These are phyloP conservation scores for Seriola rivoliana DNA, from an alignment of 2,113 vertebrate species.

Conservation along the genomic window DNA sequence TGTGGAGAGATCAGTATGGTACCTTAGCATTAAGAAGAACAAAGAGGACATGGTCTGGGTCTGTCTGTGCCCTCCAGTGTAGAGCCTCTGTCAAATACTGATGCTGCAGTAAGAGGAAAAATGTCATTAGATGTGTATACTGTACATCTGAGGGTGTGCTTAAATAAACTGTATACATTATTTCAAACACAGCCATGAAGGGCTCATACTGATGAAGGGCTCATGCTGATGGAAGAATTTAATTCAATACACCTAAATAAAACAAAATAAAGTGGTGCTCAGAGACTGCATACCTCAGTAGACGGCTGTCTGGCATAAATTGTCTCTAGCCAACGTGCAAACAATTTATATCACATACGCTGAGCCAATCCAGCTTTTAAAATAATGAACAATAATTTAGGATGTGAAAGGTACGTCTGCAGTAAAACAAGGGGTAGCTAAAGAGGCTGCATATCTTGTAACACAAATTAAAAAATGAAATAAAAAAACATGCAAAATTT, in stretches of 20 bases:
- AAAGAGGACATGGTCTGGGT: slow-evolving; percentile 94
- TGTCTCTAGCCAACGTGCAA: slow-evolving; percentile 40
- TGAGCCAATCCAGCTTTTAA: slow-evolving; percentile 54
- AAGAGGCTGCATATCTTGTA: slow-evolving; percentile 6
- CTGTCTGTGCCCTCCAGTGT: slow-evolving; percentile 96
- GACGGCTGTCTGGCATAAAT: slow-evolving; percentile 38
- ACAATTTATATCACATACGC: slow-evolving; percentile 32
- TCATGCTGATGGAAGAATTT: slow-evolving; percentile 49
- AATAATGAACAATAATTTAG: slow-evolving; percentile 51
- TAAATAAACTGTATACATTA: background rate
- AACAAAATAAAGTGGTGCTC: slow-evolving; percentile 28
- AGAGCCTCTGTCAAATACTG: slow-evolving; percentile 95
- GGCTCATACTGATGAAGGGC: background rate
- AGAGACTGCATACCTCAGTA: slow-evolving; percentile 22
- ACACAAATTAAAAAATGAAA: background rate
- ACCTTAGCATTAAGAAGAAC: slow-evolving; percentile 97
- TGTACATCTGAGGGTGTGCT: background rate
- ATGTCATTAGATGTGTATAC: background rate
- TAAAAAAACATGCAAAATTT: slow-evolving; percentile 45
- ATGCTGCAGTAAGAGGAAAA: slow-evolving; percentile 83
- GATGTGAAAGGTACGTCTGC: slow-evolving; percentile 21
- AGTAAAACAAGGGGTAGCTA: slow-evolving; percentile 31
- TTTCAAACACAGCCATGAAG: slow-evolving; percentile 25
- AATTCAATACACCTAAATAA: slow-evolving; percentile 32
- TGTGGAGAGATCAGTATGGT: slow-evolving; percentile 46